These are phyloP conservation scores for Mythimna vitellina DNA, from an alignment of 2,888 invertebrate genomes.

Conservation along the genomic window DNA sequence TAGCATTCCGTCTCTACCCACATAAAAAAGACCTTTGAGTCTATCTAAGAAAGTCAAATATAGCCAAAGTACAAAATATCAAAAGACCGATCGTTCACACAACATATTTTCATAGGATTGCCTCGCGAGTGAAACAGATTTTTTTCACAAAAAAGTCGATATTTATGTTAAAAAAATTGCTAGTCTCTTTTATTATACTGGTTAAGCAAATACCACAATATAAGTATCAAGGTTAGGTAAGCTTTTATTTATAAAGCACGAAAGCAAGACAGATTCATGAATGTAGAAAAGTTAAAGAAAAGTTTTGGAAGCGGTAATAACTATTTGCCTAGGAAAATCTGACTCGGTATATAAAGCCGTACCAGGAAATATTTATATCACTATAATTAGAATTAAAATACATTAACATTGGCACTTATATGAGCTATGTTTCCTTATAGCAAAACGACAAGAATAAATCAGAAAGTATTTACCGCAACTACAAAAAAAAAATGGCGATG, in stretches of 20 bases:
- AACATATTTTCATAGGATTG: conserved; percentile 6
- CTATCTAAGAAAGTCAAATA: no score
- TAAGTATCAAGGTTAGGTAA: conserved; percentile 72
- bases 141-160: conserved; percentile 30
- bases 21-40: no score
- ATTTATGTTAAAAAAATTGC: conserved; percentile 43
- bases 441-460: neutral
- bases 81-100: neutral
- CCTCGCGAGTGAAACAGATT: conserved; percentile 1
- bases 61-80: neutral
- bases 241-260: conserved; percentile 71
- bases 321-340: neutral
- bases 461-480: neutral
- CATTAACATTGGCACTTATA: neutral
- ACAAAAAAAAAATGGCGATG: no score
- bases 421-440: neutral
- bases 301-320: conserved; percentile 47
- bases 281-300: conserved; percentile 18
- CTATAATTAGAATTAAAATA: neutral
- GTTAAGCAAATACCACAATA: conserved; percentile 63
- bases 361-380: neutral
- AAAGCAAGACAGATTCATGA: conserved; percentile 44
- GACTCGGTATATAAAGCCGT: neutral
- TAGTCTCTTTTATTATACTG: conserved; percentile 58
- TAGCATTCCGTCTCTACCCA: no score